Percentiles rank a stretch among this genome's conserved stretches.
phyloP scores from a whole-genome alignment of 2,113 vertebrate genomes.

The Dromiciops gliroides region DNA sequence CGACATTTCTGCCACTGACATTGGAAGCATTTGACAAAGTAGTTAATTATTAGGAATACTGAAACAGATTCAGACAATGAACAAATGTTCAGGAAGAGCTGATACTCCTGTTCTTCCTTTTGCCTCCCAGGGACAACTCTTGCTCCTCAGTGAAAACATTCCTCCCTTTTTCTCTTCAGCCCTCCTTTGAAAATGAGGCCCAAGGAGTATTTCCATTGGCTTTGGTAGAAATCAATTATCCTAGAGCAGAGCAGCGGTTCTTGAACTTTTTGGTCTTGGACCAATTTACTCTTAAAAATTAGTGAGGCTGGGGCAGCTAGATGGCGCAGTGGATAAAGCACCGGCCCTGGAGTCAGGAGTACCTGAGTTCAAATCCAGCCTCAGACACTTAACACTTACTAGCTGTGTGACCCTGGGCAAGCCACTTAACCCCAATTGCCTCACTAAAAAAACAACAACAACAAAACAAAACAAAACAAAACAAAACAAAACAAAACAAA shows the following conservation, averaged over 20 bases:
- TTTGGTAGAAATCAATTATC: not conserved
- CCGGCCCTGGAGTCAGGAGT: too few species aligned
- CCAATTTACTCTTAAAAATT: not conserved
- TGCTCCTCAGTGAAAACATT: not conserved
- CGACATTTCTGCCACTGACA: not conserved
- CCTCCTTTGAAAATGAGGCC: not conserved
- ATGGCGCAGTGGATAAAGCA: too few species aligned
- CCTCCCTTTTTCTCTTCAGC: accelerated
- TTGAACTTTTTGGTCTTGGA: not conserved
- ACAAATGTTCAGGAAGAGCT: not conserved
- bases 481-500: too few species aligned
- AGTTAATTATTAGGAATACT: not conserved
- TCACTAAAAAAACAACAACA: too few species aligned
- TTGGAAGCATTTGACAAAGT: not conserved
- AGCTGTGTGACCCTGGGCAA: too few species aligned
- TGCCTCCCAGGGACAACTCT: not conserved
- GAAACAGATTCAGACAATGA: not conserved
- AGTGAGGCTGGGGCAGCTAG: too few species aligned
- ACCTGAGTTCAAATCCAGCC: too few species aligned
- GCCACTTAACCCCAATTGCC: too few species aligned
- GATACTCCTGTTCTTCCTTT: not conserved
- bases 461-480: too few species aligned
- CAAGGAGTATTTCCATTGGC: not conserved
- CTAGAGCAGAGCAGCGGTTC: not conserved
- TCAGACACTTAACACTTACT: too few species aligned